A percentile compares a stretch with the other conserved stretches of the same genome.
These are phyloP conservation scores for Hemicentrotus pulcherrimus DNA, from an alignment of 35 echinoderm and acorn worm genomes.

Conservation along the genomic window DNA sequence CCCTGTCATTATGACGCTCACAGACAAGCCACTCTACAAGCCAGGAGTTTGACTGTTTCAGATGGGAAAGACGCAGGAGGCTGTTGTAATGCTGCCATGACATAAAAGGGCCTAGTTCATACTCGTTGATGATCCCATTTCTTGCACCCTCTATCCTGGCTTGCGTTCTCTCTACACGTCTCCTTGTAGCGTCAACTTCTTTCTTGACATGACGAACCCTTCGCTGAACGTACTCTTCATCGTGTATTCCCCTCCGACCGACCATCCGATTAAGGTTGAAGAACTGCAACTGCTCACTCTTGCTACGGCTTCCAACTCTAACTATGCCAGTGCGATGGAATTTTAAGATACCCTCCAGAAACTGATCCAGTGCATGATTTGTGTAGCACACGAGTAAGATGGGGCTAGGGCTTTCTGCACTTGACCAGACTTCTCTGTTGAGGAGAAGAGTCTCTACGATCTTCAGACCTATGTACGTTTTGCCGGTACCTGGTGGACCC, in stretches of 20 bases:
- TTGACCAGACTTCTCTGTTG: slow-evolving; percentile 51
- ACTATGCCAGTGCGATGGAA: slow-evolving; percentile 55
- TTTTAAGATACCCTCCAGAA: slow-evolving; percentile 77
- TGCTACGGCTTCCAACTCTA: slow-evolving; percentile 68
- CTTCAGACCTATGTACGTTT: slow-evolving; percentile 89
- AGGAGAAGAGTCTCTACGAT: slow-evolving; percentile 72
- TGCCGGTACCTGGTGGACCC: slow-evolving; percentile 96
- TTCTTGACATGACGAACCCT: slow-evolving; percentile 28
- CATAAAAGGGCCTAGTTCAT: slow-evolving; percentile 23
- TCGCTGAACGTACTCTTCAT: not conserved
- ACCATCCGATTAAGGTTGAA: slow-evolving; percentile 45
- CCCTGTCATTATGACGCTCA: not conserved
- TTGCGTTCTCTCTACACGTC: slow-evolving; percentile 9
- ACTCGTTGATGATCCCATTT: slow-evolving; percentile 43
- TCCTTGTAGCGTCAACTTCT: not conserved
- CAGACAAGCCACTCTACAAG: slow-evolving; percentile 32
- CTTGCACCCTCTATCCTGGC: slow-evolving; percentile 1
- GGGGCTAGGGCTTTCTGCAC: slow-evolving; percentile 22
- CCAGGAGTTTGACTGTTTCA: slow-evolving; percentile 9
- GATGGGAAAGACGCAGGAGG: not conserved
- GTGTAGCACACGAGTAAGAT: slow-evolving; percentile 91
- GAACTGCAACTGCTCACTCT: slow-evolving; percentile 51
- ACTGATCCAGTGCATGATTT: slow-evolving; percentile 97
- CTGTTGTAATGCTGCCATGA: not conserved
- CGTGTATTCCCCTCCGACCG: not conserved